Conservation (phyloP, 2,888 invertebrate genomes). For the Harpagoxenus sublaevis region DNA sequence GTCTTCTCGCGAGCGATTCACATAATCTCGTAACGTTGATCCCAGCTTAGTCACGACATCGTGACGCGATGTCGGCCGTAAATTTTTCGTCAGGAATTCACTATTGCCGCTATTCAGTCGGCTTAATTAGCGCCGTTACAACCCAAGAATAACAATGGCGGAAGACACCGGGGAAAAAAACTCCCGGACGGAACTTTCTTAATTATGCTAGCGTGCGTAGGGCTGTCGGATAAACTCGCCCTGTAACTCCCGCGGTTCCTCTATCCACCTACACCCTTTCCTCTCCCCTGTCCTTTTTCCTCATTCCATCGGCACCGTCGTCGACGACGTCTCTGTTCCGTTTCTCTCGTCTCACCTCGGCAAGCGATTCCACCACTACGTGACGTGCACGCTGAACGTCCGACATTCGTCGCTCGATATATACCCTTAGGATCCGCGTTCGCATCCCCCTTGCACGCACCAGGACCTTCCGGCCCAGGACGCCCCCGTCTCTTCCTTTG, state of each 20-base stretch:
- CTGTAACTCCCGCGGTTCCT: constrained; percentile 31
- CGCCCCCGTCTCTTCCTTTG: constrained; percentile 48
- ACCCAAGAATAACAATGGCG: constrained; percentile 60
- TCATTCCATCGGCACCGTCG: constrained; percentile 31
- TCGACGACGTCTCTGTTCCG: constrained; percentile 71
- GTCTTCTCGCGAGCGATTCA: constrained; percentile 9
- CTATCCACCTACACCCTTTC: constrained; percentile 12
- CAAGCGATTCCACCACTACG: constrained; percentile 78
- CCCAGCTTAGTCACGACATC: constrained; percentile 7
- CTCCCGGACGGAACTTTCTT: constrained; percentile 71
- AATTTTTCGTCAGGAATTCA: constrained; percentile 69
- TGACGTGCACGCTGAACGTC: constrained; percentile 84
- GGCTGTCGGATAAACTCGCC: constrained; percentile 55
- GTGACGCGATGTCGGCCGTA: constrained; percentile 55
- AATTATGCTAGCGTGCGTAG: constrained; percentile 75
- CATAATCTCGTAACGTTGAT: constrained; percentile 31
- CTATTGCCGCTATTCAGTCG: constrained; percentile 55
- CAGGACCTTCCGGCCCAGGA: constrained; percentile 45
- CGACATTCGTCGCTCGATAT: constrained; percentile 85
- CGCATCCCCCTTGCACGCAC: constrained; percentile 59
- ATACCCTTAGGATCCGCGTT: constrained; percentile 78
- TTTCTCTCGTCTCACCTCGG: constrained; percentile 68
- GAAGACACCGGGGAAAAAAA: constrained; percentile 50
- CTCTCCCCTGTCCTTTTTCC: constrained; percentile 1
- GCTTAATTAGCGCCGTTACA: constrained; percentile 65